These are phyloP conservation scores for Panopea generosa DNA, from an alignment of 2,888 invertebrate species.

Conservation along the genomic window DNA sequence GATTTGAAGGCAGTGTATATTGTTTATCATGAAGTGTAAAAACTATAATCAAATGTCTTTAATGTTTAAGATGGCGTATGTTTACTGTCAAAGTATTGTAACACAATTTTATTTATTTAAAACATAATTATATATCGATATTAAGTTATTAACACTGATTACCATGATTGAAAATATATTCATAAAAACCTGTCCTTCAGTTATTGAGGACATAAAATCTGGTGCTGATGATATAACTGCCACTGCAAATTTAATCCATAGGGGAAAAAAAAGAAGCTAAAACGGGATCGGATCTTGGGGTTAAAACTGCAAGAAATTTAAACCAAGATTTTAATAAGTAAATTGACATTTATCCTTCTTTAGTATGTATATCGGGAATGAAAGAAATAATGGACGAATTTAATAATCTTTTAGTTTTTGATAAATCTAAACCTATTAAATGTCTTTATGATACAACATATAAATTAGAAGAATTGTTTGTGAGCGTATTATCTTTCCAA, in stretches of 20 bases:
- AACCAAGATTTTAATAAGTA: slow-evolving; percentile 2
- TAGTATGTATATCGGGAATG: slow-evolving; percentile 14
- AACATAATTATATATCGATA: too few species aligned
- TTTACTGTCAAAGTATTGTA: too few species aligned
- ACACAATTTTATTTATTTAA: too few species aligned
- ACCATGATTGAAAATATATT: too few species aligned
- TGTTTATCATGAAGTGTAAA: too few species aligned
- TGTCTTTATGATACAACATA: slow-evolving; percentile 29
- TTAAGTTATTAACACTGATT: too few species aligned
- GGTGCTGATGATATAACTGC: background rate
- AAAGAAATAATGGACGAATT: slow-evolving; percentile 18
- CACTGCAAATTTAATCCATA: background rate
- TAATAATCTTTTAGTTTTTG: slow-evolving; percentile 4
- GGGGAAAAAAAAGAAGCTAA: background rate
- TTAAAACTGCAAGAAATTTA: slow-evolving; percentile 20
- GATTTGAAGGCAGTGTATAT: too few species aligned
- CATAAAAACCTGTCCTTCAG: too few species aligned
- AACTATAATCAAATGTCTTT: too few species aligned
- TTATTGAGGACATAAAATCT: background rate
- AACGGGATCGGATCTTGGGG: slow-evolving; percentile 9
- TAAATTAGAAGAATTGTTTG: slow-evolving; percentile 11
- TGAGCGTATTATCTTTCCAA: slow-evolving; percentile 19
- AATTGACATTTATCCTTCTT: slow-evolving; percentile 22
- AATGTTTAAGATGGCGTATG: too few species aligned
- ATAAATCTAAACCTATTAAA: background rate